These are phyloP conservation scores for Pseudoips prasinana DNA, from an alignment of 2,888 invertebrate species.

Conservation along the genomic window DNA sequence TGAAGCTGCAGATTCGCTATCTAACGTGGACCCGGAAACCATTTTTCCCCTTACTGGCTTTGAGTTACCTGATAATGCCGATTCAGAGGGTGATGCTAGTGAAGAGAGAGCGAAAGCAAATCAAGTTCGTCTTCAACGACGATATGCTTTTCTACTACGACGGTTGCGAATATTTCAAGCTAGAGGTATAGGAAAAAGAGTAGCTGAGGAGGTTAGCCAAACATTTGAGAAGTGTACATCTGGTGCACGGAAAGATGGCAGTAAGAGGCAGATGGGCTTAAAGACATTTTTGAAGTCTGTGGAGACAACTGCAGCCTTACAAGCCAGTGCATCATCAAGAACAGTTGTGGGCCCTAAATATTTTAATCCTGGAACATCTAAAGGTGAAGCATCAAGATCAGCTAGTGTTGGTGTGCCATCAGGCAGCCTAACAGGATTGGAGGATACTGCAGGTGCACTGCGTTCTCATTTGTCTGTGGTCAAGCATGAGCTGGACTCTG, in stretches of 20 bases:
- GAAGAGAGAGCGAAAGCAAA: conserved; percentile 77
- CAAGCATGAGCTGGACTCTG: conserved; percentile 91
- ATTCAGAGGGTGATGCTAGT: conserved; percentile 73
- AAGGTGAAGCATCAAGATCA: conserved; percentile 88
- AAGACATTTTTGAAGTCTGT: conserved; percentile 70
- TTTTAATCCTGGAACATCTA: conserved; percentile 83
- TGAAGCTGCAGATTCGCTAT: conserved; percentile 76
- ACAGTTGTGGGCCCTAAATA: conserved; percentile 64
- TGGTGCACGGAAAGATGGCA: conserved; percentile 84
- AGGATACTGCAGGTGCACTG: conserved; percentile 87
- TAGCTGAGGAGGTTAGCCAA: conserved; percentile 87
- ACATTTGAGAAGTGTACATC: conserved; percentile 86
- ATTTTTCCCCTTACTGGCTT: conserved; percentile 70
- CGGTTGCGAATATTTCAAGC: conserved; percentile 90
- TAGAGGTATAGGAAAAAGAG: conserved; percentile 87
- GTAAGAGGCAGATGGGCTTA: conserved; percentile 65
- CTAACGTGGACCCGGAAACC: conserved; percentile 73
- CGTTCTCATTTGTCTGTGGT: conserved; percentile 87
- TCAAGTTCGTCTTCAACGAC: conserved; percentile 85
- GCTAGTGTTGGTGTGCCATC: conserved; percentile 81
- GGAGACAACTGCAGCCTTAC: conserved; percentile 67
- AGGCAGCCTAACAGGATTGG: conserved; percentile 87
- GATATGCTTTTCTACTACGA: conserved; percentile 87
- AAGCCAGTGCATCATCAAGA: conserved; percentile 66
- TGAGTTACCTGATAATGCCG: conserved; percentile 75